A percentile compares a stretch with the other conserved stretches of the same genome.
These are phyloP conservation scores for Lasioglossum figueresi DNA, from an alignment of 2,888 invertebrate species.

Conservation along the genomic window DNA sequence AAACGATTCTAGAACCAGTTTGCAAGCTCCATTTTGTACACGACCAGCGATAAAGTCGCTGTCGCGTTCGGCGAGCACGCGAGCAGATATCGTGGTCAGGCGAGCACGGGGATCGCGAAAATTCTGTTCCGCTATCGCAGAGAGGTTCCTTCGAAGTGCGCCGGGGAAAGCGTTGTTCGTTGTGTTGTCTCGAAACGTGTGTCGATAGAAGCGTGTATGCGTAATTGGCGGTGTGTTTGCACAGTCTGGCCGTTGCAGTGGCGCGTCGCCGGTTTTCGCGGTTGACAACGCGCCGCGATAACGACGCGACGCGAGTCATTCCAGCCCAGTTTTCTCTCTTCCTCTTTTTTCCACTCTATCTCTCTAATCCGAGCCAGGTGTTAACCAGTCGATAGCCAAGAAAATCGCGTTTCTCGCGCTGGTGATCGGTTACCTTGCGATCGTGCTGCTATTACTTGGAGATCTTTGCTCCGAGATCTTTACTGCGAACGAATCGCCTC, in stretches of 20 bases:
- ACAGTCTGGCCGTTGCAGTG: slow-evolving; percentile 73
- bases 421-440: not conserved
- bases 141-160: slow-evolving; percentile 49
- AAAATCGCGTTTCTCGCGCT: slow-evolving; percentile 43
- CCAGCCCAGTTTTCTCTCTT: slow-evolving; percentile 44
- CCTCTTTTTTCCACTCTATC: not conserved
- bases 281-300: slow-evolving; percentile 68
- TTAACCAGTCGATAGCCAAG: slow-evolving; percentile 75
- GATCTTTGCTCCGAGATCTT: not conserved
- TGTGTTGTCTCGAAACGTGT: slow-evolving; percentile 48
- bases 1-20: slow-evolving; percentile 1
- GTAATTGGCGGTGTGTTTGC: slow-evolving; percentile 81
- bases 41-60: not conserved
- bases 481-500: not conserved
- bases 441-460: not conserved
- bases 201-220: slow-evolving; percentile 79
- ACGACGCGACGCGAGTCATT: slow-evolving; percentile 48
- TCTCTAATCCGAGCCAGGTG: slow-evolving; percentile 34
- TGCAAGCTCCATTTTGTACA: slow-evolving; percentile 2
- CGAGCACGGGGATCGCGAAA: slow-evolving; percentile 35
- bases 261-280: slow-evolving; percentile 61
- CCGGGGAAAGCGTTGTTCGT: slow-evolving; percentile 29
- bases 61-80: slow-evolving; percentile 11
- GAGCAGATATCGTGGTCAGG: slow-evolving; percentile 41
- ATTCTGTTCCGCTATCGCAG: slow-evolving; percentile 47